These are phyloP conservation scores for Meloidogyne exigua DNA, from an alignment of 1,140 invertebrate species.

Conservation along the genomic window DNA sequence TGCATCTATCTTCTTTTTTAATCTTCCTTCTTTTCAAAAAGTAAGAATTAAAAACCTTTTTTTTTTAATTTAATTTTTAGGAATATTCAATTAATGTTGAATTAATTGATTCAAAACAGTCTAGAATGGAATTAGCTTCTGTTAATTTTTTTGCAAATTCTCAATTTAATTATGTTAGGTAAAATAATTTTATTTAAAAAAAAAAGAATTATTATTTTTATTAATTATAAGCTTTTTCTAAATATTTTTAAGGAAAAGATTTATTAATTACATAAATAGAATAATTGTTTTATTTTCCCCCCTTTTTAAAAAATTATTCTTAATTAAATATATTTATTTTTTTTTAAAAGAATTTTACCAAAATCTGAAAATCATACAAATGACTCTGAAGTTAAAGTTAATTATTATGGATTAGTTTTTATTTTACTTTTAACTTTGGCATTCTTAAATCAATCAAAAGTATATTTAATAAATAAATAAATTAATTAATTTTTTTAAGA, in stretches of 20 bases:
- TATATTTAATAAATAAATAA: background rate
- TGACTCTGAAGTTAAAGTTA: constrained; percentile 21
- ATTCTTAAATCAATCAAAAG: constrained; percentile 35
- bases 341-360: constrained; percentile 8
- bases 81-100: constrained; percentile 25
- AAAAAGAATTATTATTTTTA: too few relatives aligned
- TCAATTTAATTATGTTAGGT: constrained; percentile 25
- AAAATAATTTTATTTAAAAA: background rate
- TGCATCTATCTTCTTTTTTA: constrained; percentile 15
- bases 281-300: too few relatives aligned
- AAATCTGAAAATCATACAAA: background rate
- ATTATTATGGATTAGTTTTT: constrained; percentile 22
- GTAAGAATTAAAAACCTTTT: background rate
- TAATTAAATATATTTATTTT: background rate
- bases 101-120: constrained; percentile 18
- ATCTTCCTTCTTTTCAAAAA: constrained; percentile 4
- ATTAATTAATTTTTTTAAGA: background rate
- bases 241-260: too few relatives aligned
- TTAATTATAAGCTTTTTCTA: too few relatives aligned
- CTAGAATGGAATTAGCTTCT: constrained; percentile 23
- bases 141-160: constrained; percentile 22
- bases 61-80: constrained; percentile 5
- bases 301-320: too few relatives aligned
- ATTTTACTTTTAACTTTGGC: constrained; percentile 25
- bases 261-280: too few relatives aligned